Percentiles rank a stretch among this genome's conserved stretches.
Conservation (phyloP, 2,113 vertebrate genomes). For the Eira barbara region DNA sequence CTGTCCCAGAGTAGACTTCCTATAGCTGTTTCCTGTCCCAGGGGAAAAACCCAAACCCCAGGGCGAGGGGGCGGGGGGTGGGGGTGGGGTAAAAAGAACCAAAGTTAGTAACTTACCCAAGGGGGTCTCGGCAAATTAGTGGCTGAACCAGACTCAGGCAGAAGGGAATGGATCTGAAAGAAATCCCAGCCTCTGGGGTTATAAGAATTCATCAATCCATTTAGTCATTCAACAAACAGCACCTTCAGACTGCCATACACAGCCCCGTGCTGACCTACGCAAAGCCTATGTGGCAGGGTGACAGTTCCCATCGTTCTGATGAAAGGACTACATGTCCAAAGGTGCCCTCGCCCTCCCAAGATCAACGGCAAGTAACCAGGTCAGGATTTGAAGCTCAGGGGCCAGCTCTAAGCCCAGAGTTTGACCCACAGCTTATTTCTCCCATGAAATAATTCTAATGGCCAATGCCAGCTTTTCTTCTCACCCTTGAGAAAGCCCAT, state of each 20-base stretch:
- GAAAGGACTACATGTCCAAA: neutral
- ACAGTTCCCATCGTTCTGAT: neutral
- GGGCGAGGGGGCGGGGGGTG: neutral
- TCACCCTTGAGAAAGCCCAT: neutral
- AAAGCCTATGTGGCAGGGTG: neutral
- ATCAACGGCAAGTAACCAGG: neutral
- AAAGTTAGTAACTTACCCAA: neutral
- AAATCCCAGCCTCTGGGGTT: neutral
- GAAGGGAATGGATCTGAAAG: neutral
- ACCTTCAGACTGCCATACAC: no score
- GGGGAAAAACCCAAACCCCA: neutral
- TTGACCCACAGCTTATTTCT: neutral
- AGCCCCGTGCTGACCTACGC: accelerated
- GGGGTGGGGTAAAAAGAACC: neutral
- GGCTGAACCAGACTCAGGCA: neutral
- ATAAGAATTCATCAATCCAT: neutral
- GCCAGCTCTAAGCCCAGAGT: neutral
- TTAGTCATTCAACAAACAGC: neutral
- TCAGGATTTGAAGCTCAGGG: neutral
- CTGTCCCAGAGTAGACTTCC: neutral
- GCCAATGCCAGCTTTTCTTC: neutral
- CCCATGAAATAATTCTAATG: neutral
- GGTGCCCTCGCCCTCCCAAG: neutral
- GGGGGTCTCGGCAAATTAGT: neutral
- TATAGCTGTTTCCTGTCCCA: neutral